phyloP scores from a whole-genome alignment of 2,797 vertebrate genomes.

The Loris lydekkerianus region DNA sequence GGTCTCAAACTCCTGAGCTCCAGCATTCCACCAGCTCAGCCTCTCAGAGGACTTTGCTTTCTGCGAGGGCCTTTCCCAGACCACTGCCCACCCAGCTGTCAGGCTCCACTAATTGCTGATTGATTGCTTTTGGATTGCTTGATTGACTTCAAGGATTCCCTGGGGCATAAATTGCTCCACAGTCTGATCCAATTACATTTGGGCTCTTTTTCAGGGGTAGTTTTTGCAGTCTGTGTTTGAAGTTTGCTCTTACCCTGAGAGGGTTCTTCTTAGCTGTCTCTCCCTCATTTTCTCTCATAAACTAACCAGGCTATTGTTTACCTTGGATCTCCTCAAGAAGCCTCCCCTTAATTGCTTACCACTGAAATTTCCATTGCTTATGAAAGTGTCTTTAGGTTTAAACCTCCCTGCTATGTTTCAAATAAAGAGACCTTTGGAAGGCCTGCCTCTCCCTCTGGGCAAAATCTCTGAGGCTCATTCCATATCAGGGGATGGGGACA shows the following conservation, averaged over 20 bases:
- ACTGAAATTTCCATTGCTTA: background rate
- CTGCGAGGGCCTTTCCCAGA: background rate
- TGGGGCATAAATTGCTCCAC: background rate
- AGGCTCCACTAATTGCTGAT: background rate
- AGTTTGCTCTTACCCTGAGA: background rate
- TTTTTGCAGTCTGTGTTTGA: background rate
- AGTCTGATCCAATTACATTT: background rate
- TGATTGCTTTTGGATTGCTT: background rate
- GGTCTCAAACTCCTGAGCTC: too few relatives aligned
- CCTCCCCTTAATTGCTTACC: background rate
- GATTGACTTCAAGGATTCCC: background rate
- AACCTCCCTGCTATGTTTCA: background rate
- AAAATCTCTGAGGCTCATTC: background rate
- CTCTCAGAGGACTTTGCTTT: background rate
- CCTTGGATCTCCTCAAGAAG: background rate
- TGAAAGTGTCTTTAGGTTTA: background rate
- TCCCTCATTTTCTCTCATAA: background rate
- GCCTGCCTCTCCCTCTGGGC: background rate
- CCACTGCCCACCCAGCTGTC: background rate
- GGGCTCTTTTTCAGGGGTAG: background rate
- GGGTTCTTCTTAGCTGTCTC: background rate
- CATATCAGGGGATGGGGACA: too few relatives aligned
- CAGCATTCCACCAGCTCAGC: too few relatives aligned
- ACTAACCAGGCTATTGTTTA: background rate
- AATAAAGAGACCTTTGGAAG: background rate